Evolutionary conservation across 1,140 invertebrate genomes (phyloP), one percentile per base, ranked within the genome.

Genomic region (Bombus turneri): DNA sequence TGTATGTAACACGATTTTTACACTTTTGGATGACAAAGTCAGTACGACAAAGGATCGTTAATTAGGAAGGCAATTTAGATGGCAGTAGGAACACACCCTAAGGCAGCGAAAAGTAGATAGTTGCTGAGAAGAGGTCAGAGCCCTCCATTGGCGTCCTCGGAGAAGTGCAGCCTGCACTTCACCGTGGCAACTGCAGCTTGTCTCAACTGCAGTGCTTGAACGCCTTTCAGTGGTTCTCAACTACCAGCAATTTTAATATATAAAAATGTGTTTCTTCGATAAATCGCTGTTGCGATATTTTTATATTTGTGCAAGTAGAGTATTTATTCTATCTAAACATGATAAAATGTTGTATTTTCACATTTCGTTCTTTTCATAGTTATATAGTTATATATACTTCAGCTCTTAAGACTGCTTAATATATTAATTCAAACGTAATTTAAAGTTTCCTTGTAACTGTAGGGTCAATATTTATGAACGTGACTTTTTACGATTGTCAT

Each of bases 141-240:
- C 87, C 92, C 92, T 86, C 91, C 77, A 87, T 80, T 85, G 81
- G 86, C 83, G 90, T 92, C 88, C 90, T 91, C 91, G 89, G 76
- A 82, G 75, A 74, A 89, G 84, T 85, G 75, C 73, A 90, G 84
- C 28, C 87, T 88, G 86, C 80, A 85, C 81, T 86, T 77, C 75
- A 81, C 89, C 87, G 87, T 90, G 87, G 89, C 89, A 88, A 92
- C 90, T 92, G 89, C 91, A 88, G 86, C 84, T 75, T 86, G 79
- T 74, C 83, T 78, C 75, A 64, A 88, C 91, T 88, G 86, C 89
- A 86, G 86, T 90, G 82, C 77, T 85, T 71, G 75, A 87, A 85
- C 87, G 86, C 69, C 59, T 79, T 85, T 89, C 90, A 92, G 91
- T 85, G 91, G 85, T 88, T 90, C 92, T 93, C 92, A 93, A 86